phyloP scores from a whole-genome alignment of 2,113 vertebrate genomes.

The Carettochelys insculpta region DNA sequence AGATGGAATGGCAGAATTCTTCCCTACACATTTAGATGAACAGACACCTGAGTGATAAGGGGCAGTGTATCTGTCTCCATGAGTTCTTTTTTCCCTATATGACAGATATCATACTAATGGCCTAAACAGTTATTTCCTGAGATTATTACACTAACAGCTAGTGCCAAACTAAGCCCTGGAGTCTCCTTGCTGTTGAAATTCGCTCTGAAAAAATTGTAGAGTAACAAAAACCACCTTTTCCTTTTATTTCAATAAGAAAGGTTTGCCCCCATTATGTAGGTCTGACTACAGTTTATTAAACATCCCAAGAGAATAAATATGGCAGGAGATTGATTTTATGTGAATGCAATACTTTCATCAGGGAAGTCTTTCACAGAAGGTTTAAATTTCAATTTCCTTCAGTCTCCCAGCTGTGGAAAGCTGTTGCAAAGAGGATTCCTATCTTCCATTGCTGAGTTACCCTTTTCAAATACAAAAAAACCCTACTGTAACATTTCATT shows the following conservation, averaged over 20 bases:
- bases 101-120: not conserved
- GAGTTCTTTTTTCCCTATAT: not conserved
- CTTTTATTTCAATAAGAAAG: not conserved
- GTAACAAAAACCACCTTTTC: not conserved
- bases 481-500: not conserved
- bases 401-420: not conserved
- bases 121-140: not conserved
- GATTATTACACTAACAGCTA: not conserved
- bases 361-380: not conserved
- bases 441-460: not conserved
- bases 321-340: slow-evolving; percentile 2
- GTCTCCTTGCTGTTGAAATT: not conserved
- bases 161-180: not conserved
- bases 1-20: not conserved
- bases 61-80: not conserved
- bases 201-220: not conserved
- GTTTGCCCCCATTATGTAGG: not conserved
- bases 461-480: not conserved
- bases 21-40: not conserved
- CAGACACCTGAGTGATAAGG: not conserved
- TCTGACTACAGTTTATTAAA: not conserved
- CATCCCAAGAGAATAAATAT: not conserved
- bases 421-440: not conserved
- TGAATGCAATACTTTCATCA: not conserved
- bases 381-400: slow-evolving; percentile 20